Conservation (phyloP, 1,140 invertebrate species). For the Sycophaga agraensis region DNA sequence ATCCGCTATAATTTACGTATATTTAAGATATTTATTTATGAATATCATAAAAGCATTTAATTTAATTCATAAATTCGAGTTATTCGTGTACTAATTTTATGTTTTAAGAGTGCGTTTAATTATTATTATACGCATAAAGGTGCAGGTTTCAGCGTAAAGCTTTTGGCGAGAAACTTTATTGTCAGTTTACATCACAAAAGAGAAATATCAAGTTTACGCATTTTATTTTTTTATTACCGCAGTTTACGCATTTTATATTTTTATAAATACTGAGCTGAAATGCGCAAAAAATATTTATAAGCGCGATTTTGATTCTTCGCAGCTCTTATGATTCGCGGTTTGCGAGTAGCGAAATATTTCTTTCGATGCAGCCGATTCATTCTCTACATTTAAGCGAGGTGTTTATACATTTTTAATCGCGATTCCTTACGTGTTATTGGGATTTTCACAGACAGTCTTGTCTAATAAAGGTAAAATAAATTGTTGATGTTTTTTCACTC, state of each 20-base stretch:
- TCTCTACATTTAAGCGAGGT: not conserved
- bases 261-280: too few relatives aligned
- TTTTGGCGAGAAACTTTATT: not conserved
- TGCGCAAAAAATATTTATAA: not conserved
- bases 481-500: not conserved
- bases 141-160: too few relatives aligned
- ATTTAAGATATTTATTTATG: too few relatives aligned
- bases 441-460: constrained; percentile 2
- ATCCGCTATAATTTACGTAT: too few relatives aligned
- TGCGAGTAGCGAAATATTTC: not conserved
- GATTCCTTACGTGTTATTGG: not conserved
- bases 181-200: not conserved
- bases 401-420: not conserved
- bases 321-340: not conserved
- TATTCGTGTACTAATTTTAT: too few relatives aligned
- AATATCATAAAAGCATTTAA: too few relatives aligned
- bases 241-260: too few relatives aligned
- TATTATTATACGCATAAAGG: too few relatives aligned
- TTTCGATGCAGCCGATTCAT: not conserved
- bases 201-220: too few relatives aligned
- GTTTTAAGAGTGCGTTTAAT: too few relatives aligned
- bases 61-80: too few relatives aligned
- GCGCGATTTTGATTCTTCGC: not conserved
- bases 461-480: constrained; percentile 20
- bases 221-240: too few relatives aligned